Percentiles rank a stretch among this genome's conserved stretches.
phyloP scores from a whole-genome alignment of 1,140 invertebrate species.

The Trichogramma pretiosum region DNA sequence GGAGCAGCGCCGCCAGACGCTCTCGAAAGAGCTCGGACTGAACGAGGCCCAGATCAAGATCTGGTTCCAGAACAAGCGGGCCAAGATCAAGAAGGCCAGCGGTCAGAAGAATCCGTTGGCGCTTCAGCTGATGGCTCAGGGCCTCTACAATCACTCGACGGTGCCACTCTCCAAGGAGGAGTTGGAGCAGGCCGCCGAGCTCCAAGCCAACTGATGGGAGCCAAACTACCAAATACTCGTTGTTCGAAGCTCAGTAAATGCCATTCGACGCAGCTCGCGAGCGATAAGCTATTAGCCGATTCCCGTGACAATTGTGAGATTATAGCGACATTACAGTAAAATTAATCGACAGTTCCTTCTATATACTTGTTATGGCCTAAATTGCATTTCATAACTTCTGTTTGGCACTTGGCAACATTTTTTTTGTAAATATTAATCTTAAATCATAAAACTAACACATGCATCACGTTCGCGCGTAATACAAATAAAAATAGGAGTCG shows the following conservation, averaged over 20 bases:
- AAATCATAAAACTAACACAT: too few species aligned
- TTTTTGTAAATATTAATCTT: too few species aligned
- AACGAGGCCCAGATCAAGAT: conserved; percentile 99
- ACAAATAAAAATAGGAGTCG: too few species aligned
- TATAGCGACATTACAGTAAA: too few species aligned
- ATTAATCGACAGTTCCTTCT: conserved; percentile 7
- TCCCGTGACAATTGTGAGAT: too few species aligned
- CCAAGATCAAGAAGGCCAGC: conserved; percentile 94
- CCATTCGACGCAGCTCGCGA: neutral
- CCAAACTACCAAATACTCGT: neutral
- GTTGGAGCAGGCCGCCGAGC: conserved; percentile 55
- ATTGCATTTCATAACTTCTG: conserved; percentile 6
- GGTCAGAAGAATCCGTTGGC: conserved; percentile 85
- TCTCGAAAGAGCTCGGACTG: conserved; percentile 83
- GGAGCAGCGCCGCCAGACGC: conserved; percentile 80
- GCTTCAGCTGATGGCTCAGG: conserved; percentile 89
- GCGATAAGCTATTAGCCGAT: too few species aligned
- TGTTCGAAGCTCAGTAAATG: neutral
- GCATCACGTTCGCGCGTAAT: too few species aligned
- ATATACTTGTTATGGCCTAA: conserved; percentile 4
- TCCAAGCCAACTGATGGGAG: conserved; percentile 39
- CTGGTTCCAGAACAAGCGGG: conserved; percentile 97
- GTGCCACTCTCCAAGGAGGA: conserved; percentile 75
- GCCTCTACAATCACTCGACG: conserved; percentile 85
- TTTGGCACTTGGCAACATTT: too few species aligned